phyloP scores from a whole-genome alignment of 1,140 invertebrate genomes.

The Sitodiplosis mosellana region DNA sequence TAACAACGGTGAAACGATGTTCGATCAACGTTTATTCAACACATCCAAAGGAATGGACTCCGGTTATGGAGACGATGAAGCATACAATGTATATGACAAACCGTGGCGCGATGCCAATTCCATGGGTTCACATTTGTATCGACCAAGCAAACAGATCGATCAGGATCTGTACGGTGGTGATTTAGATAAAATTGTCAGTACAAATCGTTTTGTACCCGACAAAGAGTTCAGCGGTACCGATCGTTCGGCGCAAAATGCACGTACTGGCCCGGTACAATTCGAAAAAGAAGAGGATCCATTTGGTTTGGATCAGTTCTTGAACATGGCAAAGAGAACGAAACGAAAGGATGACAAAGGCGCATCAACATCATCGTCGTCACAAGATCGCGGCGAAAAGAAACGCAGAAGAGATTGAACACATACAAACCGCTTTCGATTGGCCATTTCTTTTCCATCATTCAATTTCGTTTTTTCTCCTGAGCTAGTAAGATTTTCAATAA shows the following conservation, averaged over 20 bases:
- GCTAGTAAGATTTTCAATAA: too few relatives aligned
- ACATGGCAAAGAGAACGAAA: constrained; percentile 74
- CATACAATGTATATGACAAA: constrained; percentile 96
- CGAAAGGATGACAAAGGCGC: constrained; percentile 11
- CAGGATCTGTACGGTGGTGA: constrained; percentile 84
- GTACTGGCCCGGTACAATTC: constrained; percentile 93
- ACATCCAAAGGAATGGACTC: constrained; percentile 89
- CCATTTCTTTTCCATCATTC: too few relatives aligned
- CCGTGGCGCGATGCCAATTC: constrained; percentile 71
- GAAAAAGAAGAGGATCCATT: constrained; percentile 92
- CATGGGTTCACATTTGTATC: constrained; percentile 77
- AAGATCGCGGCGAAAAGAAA: neutral
- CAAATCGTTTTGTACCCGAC: constrained; percentile 87
- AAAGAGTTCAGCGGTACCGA: constrained; percentile 90
- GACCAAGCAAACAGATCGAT: constrained; percentile 76
- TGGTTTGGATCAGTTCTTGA: constrained; percentile 94
- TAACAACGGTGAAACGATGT: constrained; percentile 62
- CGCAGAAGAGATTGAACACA: neutral
- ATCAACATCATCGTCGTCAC: neutral
- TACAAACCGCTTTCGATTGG: too few relatives aligned
- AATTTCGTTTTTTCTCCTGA: too few relatives aligned
- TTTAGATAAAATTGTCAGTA: constrained; percentile 69
- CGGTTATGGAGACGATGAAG: constrained; percentile 95
- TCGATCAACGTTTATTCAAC: constrained; percentile 93
- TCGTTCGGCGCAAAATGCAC: constrained; percentile 30